Conservation (phyloP, 1,140 invertebrate species). For the Drosophila azteca region DNA sequence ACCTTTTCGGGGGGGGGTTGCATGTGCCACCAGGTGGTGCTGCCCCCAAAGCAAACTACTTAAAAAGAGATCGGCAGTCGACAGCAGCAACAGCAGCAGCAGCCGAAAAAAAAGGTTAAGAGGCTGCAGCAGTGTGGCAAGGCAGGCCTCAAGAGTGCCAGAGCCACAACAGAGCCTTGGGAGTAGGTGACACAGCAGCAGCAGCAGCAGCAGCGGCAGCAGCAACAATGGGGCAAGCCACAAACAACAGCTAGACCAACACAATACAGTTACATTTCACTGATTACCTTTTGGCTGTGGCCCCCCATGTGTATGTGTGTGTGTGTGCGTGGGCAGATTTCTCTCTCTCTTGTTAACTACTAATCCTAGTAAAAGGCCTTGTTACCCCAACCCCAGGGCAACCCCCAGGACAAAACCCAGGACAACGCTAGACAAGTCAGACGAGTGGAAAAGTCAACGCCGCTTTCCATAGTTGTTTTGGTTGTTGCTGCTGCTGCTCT, state of each 20-base stretch:
- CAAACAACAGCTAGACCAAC: slow-evolving; percentile 46
- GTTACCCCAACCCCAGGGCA: slow-evolving; percentile 36
- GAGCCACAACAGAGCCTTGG: slow-evolving; percentile 31
- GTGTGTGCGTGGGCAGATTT: slow-evolving; percentile 68
- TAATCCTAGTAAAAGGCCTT: slow-evolving; percentile 81
- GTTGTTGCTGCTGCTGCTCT: slow-evolving; percentile 40
- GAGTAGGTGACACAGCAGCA: slow-evolving; percentile 63
- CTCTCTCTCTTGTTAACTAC: slow-evolving; percentile 81
- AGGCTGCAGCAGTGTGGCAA: slow-evolving; percentile 58
- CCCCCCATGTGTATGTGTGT: slow-evolving; percentile 7
- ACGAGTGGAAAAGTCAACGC: slow-evolving; percentile 78
- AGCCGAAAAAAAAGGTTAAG: slow-evolving; percentile 66
- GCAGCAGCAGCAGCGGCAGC: slow-evolving; percentile 19
- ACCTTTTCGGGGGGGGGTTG: slow-evolving; percentile 45
- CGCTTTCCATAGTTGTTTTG: slow-evolving; percentile 20
- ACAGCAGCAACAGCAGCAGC: background rate
- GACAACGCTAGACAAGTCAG: slow-evolving; percentile 61
- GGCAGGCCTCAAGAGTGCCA: slow-evolving; percentile 18
- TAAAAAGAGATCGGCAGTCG: slow-evolving; percentile 73
- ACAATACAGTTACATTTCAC: slow-evolving; percentile 81
- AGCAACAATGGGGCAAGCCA: slow-evolving; percentile 17
- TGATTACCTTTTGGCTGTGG: slow-evolving; percentile 80
- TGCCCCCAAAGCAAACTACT: slow-evolving; percentile 73
- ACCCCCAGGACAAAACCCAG: background rate
- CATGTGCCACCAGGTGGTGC: background rate